phyloP scores from a whole-genome alignment of 2,113 vertebrate species.

The Chaetodon trifascialis region DNA sequence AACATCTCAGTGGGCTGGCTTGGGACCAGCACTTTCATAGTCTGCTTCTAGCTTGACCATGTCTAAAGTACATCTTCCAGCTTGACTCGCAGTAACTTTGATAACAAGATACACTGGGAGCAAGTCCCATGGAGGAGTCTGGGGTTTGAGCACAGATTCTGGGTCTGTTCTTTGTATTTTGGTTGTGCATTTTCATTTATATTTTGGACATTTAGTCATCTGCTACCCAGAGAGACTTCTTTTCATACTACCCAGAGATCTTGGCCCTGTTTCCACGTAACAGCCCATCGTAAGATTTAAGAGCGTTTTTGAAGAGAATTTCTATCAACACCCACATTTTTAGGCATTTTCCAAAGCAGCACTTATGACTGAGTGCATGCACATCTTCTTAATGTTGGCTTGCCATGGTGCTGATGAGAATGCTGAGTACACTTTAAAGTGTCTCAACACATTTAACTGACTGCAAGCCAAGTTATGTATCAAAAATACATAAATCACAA shows the following conservation, averaged over 20 bases:
- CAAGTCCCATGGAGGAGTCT: background rate
- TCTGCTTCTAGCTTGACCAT: constrained; percentile 38
- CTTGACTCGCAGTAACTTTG: constrained; percentile 35
- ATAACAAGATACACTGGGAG: constrained; percentile 21
- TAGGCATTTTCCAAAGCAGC: background rate
- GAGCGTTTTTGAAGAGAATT: background rate
- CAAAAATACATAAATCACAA: background rate
- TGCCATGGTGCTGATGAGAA: background rate
- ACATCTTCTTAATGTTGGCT: background rate
- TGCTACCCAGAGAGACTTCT: constrained; percentile 8
- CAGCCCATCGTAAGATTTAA: background rate
- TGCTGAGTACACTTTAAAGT: background rate
- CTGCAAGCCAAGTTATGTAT: background rate
- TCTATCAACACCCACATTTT: constrained; percentile 1
- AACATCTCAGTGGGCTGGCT: constrained; percentile 46
- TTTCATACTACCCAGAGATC: background rate
- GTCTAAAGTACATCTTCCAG: constrained; percentile 25
- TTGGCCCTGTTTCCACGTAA: background rate
- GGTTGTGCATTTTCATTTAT: constrained; percentile 34
- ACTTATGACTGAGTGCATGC: background rate
- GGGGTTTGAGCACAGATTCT: constrained; percentile 2
- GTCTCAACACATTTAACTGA: background rate
- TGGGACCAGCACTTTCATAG: constrained; percentile 34
- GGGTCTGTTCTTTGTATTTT: constrained; percentile 21
- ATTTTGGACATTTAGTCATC: constrained; percentile 30